Conservation (phyloP, 30 jellyfish, hydroid and myxozoan species). For the Pseudorhiza aurosa region DNA sequence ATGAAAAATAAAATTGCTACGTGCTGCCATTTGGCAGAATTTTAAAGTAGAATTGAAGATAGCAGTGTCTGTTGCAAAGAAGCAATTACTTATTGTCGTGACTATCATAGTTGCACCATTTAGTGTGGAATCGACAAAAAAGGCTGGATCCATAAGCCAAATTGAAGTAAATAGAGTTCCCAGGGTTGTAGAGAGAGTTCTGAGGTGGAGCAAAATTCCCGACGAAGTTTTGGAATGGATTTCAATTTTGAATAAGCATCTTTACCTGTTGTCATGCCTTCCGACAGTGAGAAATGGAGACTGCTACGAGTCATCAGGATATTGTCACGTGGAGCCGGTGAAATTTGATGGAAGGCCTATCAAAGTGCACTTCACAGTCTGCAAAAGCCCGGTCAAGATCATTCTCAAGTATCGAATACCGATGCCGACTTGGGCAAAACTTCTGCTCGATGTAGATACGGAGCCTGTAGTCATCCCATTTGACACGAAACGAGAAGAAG, state of each 20-base stretch:
- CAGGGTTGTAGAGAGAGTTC: not conserved
- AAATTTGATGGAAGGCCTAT: slow-evolving; percentile 46
- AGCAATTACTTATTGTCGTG: no score
- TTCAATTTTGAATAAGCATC: slow-evolving; percentile 37
- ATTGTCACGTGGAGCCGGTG: slow-evolving; percentile 20
- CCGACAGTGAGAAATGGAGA: slow-evolving; percentile 43
- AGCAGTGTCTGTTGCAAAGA: no score
- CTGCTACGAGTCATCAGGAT: slow-evolving; percentile 48
- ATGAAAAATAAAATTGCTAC: no score
- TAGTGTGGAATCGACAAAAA: no score
- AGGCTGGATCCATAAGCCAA: not conserved
- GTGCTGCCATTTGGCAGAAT: no score
- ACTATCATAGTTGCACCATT: no score
- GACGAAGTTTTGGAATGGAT: slow-evolving; percentile 37
- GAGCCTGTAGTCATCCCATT: slow-evolving; percentile 38
- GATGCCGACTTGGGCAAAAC: slow-evolving; percentile 55
- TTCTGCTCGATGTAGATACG: slow-evolving; percentile 30
- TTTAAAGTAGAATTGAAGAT: no score
- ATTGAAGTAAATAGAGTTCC: slow-evolving; percentile 4
- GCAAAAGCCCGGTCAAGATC: slow-evolving; percentile 55
- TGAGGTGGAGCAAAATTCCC: slow-evolving; percentile 53
- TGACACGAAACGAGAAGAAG: slow-evolving; percentile 40
- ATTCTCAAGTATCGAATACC: slow-evolving; percentile 22
- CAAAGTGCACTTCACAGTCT: slow-evolving; percentile 5
- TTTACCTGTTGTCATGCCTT: slow-evolving; percentile 39